Evolutionary conservation across 2,888 invertebrate species (phyloP), one percentile per base, ranked within the genome.

Genomic region (Anoncus sp.): DNA sequence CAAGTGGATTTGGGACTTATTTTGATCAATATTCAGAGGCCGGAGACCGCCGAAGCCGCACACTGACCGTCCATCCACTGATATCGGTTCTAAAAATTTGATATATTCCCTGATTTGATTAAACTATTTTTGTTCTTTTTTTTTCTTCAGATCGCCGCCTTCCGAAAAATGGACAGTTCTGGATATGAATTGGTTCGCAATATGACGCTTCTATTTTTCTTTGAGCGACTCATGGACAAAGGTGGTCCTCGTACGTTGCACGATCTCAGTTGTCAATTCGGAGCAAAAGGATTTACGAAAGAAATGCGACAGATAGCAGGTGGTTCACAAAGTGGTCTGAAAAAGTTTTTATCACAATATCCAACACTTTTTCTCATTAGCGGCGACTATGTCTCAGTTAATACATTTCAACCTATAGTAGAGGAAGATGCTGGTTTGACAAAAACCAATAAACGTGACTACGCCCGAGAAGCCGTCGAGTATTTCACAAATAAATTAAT

Each of bases 181-280:
- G 97, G 98, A 92, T 98, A 98, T 92, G 98, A 98, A 94, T 94
- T 96, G 92, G 96, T 97, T 88, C 94, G 97, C 91, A 98, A 98
- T 92, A 96, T 97, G 95, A 98, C 98, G 87, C 93, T 99, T 90
- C 94, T 99, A 90, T 99, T 99, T 94, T 99, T 99, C 93, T 96
- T 99, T 91, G 99, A 99, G 93, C 96, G 98, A 89, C 94, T 99
- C 86, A 95, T 99, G 94, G 98, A 99, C 92, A 98, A 98, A 93
- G 97, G 97, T 87, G 97, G 97, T 91, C 97, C 98, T 82, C 94
- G 99, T 91, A 98, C 98, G 84, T 94, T 99, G 88, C 98, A 98
- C 92, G 99, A 99, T 93, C 94, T 99, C 86, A 98, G 98, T 91
- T 99, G 99, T 92, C 98, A 99, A 92, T 99, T 99, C 92, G 99